Conservation (phyloP, 2,113 vertebrate genomes). For the Esox niger region DNA sequence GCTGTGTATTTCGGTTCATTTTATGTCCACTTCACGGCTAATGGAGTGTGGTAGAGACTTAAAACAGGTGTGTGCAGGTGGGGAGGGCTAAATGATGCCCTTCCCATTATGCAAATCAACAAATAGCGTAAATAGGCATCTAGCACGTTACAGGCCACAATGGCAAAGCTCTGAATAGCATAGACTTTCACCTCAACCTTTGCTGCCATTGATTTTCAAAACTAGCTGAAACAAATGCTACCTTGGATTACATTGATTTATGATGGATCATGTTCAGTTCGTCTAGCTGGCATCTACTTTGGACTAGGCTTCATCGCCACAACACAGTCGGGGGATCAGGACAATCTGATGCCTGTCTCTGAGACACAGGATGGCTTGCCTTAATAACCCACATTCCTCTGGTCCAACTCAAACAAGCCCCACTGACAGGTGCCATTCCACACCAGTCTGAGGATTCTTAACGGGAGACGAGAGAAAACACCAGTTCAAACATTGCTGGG, state of each 20-base stretch:
- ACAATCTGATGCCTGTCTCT: neutral
- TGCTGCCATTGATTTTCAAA: too few species aligned
- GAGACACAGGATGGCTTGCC: neutral
- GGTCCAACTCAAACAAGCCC: conserved; percentile 61
- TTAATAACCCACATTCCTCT: conserved; percentile 52
- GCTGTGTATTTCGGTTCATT: neutral
- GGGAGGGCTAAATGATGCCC: neutral
- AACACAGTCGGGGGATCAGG: neutral
- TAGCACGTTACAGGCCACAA: neutral
- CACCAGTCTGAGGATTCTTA: conserved; percentile 63
- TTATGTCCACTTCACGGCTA: neutral
- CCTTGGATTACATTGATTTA: too few species aligned
- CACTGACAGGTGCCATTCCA: conserved; percentile 58
- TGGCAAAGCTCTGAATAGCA: too few species aligned
- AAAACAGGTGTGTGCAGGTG: neutral
- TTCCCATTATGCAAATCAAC: neutral
- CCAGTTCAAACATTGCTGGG: neutral
- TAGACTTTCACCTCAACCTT: too few species aligned
- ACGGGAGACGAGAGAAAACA: conserved; percentile 40
- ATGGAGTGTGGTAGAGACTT: neutral
- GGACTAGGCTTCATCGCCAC: too few species aligned
- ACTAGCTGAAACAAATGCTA: too few species aligned
- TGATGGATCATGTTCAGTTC: too few species aligned
- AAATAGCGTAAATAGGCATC: neutral
- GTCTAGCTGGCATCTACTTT: too few species aligned